Percentiles rank a stretch among this genome's conserved stretches.
Evolutionary conservation across 2,888 invertebrate species (phyloP).

Genomic region (Ommatoiulus sabulosus): DNA sequence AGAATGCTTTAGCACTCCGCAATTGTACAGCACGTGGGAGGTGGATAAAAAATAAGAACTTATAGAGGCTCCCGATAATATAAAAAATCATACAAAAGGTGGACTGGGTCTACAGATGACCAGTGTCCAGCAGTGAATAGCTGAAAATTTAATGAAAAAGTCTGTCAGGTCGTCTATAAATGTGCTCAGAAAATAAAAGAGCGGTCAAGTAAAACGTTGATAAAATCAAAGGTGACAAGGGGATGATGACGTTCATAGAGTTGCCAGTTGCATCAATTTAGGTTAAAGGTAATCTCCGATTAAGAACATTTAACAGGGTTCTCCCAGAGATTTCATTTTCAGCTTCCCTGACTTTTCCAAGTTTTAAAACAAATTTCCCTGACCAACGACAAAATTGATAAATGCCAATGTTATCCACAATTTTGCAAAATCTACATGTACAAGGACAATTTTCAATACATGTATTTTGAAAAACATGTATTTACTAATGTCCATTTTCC

Average conservation of each 20-base stretch:
- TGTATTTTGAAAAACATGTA: too few species aligned
- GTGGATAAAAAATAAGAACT: background rate
- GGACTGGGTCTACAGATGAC: background rate
- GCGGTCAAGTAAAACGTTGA: background rate
- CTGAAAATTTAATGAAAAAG: background rate
- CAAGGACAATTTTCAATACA: too few species aligned
- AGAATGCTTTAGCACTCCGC: background rate
- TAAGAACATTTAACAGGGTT: background rate
- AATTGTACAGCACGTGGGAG: background rate
- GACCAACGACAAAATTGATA: too few species aligned
- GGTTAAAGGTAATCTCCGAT: background rate
- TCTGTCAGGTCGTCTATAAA: background rate
- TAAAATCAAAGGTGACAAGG: background rate
- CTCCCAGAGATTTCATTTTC: too few species aligned
- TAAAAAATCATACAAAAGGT: background rate
- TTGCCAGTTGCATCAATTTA: background rate
- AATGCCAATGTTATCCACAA: too few species aligned
- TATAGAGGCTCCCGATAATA: background rate
- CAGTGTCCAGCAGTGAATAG: slow-evolving; percentile 9
- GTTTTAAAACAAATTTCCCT: too few species aligned
- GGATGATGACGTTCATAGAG: background rate
- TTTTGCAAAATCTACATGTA: too few species aligned
- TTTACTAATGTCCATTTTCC: too few species aligned
- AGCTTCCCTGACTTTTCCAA: too few species aligned
- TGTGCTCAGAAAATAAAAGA: background rate